Percentiles rank a stretch among this genome's conserved stretches.
Evolutionary conservation across 92 coral and sea anemone species (phyloP).

Genomic region (Epizoanthus stellaris): DNA sequence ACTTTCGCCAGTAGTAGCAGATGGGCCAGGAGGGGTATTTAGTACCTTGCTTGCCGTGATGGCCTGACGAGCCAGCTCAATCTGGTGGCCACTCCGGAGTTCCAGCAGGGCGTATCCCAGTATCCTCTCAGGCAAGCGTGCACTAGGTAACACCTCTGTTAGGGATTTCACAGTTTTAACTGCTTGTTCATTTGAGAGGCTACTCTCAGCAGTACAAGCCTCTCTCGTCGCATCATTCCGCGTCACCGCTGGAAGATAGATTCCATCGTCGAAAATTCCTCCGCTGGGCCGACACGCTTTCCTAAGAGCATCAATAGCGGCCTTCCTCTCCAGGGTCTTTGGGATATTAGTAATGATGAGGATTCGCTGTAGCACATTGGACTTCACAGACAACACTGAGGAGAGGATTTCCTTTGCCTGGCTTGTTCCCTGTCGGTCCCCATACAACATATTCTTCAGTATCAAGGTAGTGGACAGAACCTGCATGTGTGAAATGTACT

Average conservation of each 20-base stretch:
- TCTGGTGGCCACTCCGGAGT: slow-evolving; percentile 84
- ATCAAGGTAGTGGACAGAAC: slow-evolving; percentile 62
- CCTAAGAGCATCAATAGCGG: slow-evolving; percentile 75
- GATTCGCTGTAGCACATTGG: slow-evolving; percentile 84
- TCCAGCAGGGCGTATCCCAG: slow-evolving; percentile 87
- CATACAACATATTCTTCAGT: slow-evolving; percentile 73
- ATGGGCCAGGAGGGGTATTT: slow-evolving; percentile 18
- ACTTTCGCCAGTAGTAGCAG: slow-evolving; percentile 43
- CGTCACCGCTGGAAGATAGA: slow-evolving; percentile 71
- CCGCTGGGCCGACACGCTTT: slow-evolving; percentile 94
- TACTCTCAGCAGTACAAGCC: slow-evolving; percentile 2
- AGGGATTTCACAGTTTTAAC: slow-evolving; percentile 33
- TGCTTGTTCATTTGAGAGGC: not conserved
- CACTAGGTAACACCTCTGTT: slow-evolving; percentile 68
- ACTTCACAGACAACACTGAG: slow-evolving; percentile 72
- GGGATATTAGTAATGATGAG: slow-evolving; percentile 88
- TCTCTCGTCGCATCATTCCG: slow-evolving; percentile 24
- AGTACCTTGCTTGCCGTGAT: slow-evolving; percentile 69
- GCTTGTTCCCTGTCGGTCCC: slow-evolving; percentile 65
- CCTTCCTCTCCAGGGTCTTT: slow-evolving; percentile 66
- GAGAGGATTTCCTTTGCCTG: slow-evolving; percentile 71
- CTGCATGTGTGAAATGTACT: not conserved
- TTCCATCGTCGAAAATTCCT: slow-evolving; percentile 69
- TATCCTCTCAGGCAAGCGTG: slow-evolving; percentile 63
- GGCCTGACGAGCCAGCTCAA: slow-evolving; percentile 88